Base-by-base conservation (phyloP, 2,113 vertebrate genomes). In the Microtus ochrogaster region DNA sequence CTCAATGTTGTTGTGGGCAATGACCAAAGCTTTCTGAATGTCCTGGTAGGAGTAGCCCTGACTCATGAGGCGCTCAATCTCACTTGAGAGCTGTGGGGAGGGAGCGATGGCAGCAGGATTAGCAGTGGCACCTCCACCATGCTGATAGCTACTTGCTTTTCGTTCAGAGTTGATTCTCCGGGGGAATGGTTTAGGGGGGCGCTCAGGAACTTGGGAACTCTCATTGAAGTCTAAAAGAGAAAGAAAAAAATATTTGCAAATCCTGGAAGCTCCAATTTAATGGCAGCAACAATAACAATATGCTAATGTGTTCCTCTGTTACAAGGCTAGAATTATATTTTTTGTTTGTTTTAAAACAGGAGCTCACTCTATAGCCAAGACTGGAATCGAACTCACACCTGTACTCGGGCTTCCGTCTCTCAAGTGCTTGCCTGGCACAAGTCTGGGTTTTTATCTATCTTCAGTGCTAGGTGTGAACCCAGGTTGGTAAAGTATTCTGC, bases 11-110 rank as follows among this genome's bases (percentile, higher is more conserved):
- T 99, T 99, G 98, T 99, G 99, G 98, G 99, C 99, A 95, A 99
- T 99, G 98, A 99, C 97, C 98, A 99, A 98, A 22, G 99, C 99
- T 98, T 99, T 99, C 99, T 99, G 99, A 97, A 99, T 99, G 99
- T 99, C 99, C 99, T 99, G 99, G 98, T 99, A 99, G 86, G 99
- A 99, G 98, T 99, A 99, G 72, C 99, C 99, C 98, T 99, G 99
- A 98, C 99, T 99, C 99, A 99, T 98, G 88, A 99, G 99, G 88
- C 98, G 99, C 98, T 99, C 99, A 0, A 99, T 99, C 98, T 99
- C 99, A 0, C 99, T 99, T 98, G 99, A 99, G 97, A 99, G 99
- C n/a, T 99, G 99, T 6, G 98, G 98, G 9, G 98, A 98, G 96
- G 98, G 1, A 0, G 93, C 5, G 0, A 93, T 28, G 0, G 92